These are phyloP conservation scores for Chironomus riparius DNA, from an alignment of 2,888 invertebrate genomes.

Conservation along the genomic window DNA sequence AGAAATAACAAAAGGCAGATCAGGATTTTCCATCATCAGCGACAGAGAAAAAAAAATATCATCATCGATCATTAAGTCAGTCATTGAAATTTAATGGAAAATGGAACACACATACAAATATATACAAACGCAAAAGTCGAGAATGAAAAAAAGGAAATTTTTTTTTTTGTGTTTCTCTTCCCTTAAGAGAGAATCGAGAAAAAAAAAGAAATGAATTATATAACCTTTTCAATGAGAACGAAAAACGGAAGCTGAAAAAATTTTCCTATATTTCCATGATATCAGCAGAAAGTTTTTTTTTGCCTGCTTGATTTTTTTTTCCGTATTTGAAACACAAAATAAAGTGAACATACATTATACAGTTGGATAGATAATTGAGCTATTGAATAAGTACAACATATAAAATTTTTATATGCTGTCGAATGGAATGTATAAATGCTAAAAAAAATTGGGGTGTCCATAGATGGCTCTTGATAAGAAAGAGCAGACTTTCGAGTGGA, in stretches of 20 bases:
- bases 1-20: neutral
- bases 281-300: neutral
- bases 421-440: too few species aligned
- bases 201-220: conserved; percentile 11
- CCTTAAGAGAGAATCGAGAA: neutral
- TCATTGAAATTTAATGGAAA: neutral
- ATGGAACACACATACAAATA: neutral
- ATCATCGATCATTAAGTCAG: neutral
- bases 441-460: too few species aligned
- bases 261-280: neutral
- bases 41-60: neutral
- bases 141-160: neutral
- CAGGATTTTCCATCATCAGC: neutral
- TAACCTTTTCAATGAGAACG: conserved; percentile 3
- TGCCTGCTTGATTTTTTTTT: neutral
- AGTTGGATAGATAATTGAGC: neutral
- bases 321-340: neutral
- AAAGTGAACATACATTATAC: neutral
- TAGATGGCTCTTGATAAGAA: too few species aligned
- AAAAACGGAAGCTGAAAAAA: neutral
- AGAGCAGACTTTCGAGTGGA: too few species aligned
- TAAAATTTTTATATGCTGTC: neutral
- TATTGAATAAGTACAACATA: neutral
- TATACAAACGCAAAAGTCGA: neutral
- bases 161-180: neutral